Base-by-base conservation (phyloP, 1,140 invertebrate genomes). In the Drosophila elegans region DNA sequence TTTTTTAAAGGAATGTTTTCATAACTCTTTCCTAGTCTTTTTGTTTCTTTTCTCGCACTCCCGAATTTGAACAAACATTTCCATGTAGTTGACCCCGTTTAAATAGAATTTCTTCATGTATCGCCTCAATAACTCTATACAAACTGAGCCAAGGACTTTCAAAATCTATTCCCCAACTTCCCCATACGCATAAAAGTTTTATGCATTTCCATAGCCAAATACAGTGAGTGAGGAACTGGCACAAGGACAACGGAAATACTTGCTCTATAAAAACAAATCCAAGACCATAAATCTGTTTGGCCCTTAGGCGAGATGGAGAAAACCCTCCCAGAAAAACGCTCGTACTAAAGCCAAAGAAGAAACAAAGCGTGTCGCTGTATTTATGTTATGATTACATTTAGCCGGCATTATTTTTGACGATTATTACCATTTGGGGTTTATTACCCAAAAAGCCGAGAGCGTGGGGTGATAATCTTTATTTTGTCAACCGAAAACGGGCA, bases 371-470 rank as follows among this genome's bases (percentile, higher is more conserved):
- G 64, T 71, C 38, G 48, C 52, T 49, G 16, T 61, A 41, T 72
- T 51, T 54, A 55, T 69, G 62, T 81, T 77, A 73, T 73, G 57
- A 61, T 77, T 74, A 62, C 61, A 76, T 78, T 82, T 82, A 61
- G 73, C 63, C 63, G 78, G 79, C 78, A 63, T 81, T 81, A 82
- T 73, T 74, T 82, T 82, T 82, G 74, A 78, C 80, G 75, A 74
- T 78, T 78, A 82, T 80, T 60, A 34, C 63, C 63, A 69, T 49
- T 79, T 46, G 62, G 76, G 61, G 67, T 78, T 79, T 79, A 79
- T 73, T 74, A 61, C 59, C 53, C 48, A 39, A 3, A n/a, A 9
- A 39, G 7, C 36, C 12, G 10, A 29, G 62, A 27, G 10, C 34
- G 13, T 34, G 42, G 48, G 34, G 38, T 12, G 41, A 16, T 48